Conservation (phyloP, 2,797 vertebrate genomes). For the Galago senegalensis region DNA sequence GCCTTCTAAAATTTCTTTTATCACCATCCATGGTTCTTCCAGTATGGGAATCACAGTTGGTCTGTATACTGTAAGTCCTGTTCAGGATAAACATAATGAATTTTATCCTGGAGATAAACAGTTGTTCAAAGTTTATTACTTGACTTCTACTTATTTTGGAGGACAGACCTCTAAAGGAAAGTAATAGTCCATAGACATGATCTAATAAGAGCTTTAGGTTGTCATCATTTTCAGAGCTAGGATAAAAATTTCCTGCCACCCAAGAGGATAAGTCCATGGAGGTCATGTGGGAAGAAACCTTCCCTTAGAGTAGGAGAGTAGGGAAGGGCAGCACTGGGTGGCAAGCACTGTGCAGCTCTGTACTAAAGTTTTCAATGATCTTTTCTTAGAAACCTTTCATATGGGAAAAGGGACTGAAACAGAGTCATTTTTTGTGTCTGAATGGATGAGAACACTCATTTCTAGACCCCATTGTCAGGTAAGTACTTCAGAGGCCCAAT, state of each 20-base stretch:
- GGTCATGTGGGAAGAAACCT: neutral
- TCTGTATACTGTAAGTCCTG: conserved; percentile 84
- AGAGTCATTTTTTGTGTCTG: neutral
- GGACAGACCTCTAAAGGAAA: conserved; percentile 11
- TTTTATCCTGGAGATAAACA: conserved; percentile 60
- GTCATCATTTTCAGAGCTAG: neutral
- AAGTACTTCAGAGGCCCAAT: neutral
- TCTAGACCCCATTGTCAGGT: neutral
- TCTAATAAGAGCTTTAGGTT: neutral
- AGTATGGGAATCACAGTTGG: conserved; percentile 83
- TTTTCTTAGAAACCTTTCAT: neutral
- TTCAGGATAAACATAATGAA: conserved; percentile 54
- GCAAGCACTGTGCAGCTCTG: neutral
- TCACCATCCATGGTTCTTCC: conserved; percentile 85
- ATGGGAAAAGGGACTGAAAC: neutral
- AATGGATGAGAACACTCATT: neutral
- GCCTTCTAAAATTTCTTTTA: conserved; percentile 85
- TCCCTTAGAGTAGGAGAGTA: neutral
- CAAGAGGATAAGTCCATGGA: neutral
- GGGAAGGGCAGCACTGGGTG: neutral
- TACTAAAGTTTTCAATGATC: neutral
- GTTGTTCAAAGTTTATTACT: neutral
- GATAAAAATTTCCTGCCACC: conserved; percentile 9
- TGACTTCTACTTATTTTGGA: neutral
- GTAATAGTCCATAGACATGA: neutral